Percentiles rank a stretch among this genome's conserved stretches.
phyloP scores from a whole-genome alignment of 2,113 vertebrate species.

The Oostethus manadensis region DNA sequence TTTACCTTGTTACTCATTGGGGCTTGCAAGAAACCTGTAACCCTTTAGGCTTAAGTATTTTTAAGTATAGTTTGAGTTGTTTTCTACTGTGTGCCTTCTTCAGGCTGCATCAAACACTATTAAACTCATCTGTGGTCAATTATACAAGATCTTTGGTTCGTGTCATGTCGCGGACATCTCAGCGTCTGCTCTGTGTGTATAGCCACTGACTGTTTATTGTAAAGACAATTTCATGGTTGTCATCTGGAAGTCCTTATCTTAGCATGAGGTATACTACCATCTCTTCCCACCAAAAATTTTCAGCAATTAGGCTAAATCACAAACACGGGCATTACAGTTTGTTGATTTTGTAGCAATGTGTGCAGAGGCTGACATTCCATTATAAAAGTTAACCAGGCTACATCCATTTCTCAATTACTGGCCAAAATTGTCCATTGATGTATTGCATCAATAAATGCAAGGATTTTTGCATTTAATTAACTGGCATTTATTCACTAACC shows the following conservation, averaged over 20 bases:
- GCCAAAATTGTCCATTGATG: too few relatives aligned
- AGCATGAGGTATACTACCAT: conserved; percentile 28
- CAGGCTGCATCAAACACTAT: conserved; percentile 6
- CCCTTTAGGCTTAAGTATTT: too few relatives aligned
- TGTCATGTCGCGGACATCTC: conserved; percentile 23
- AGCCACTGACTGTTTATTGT: conserved; percentile 18
- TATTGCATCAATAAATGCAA: too few relatives aligned
- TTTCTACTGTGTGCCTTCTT: neutral
- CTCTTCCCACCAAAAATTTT: conserved; percentile 10
- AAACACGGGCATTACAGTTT: too few relatives aligned
- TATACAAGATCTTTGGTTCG: conserved; percentile 16
- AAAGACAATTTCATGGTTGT: conserved; percentile 11
- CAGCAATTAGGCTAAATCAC: too few relatives aligned
- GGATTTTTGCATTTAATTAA: too few relatives aligned
- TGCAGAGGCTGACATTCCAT: too few relatives aligned
- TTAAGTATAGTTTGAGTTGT: conserved; percentile 1
- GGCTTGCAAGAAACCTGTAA: too few relatives aligned
- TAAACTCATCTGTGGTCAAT: conserved; percentile 23
- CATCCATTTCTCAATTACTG: too few relatives aligned
- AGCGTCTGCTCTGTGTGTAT: conserved; percentile 16
- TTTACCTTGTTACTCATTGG: too few relatives aligned
- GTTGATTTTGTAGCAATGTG: conserved; percentile 3
- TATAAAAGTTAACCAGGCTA: too few relatives aligned
- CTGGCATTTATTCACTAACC: too few relatives aligned
- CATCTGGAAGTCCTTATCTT: conserved; percentile 37